Conservation (phyloP, 2,797 vertebrate species). For the Smutsia temminckii region DNA sequence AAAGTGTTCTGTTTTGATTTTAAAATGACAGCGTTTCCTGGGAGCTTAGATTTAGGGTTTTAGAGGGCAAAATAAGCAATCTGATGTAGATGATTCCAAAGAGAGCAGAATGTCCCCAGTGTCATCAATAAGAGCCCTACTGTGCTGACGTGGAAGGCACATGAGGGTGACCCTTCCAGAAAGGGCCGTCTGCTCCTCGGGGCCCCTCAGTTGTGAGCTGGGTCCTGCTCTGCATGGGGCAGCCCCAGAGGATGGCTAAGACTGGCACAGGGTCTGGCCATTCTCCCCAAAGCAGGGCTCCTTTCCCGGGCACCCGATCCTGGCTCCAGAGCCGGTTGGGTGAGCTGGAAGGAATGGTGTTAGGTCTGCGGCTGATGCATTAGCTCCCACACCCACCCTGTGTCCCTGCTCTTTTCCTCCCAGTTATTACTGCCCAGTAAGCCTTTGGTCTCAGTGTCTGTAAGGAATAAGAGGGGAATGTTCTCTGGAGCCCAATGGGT, state of each 20-base stretch:
- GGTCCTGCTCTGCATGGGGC: background rate
- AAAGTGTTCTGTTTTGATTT: background rate
- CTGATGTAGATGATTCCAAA: background rate
- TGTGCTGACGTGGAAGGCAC: background rate
- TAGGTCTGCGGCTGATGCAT: too few relatives aligned
- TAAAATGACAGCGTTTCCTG: background rate
- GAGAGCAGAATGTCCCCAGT: background rate
- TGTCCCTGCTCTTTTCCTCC: background rate
- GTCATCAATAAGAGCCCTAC: background rate
- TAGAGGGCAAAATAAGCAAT: background rate
- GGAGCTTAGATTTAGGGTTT: background rate
- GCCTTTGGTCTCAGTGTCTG: background rate
- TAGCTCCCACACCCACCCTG: background rate
- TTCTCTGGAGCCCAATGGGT: background rate
- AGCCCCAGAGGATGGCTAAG: background rate
- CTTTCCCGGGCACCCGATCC: fast-evolving
- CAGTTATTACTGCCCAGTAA: fast-evolving
- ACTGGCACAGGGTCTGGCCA: background rate
- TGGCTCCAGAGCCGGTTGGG: background rate
- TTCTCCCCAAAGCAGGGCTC: background rate
- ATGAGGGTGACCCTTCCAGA: background rate
- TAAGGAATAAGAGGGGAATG: too few relatives aligned
- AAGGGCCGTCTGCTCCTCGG: background rate
- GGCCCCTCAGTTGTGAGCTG: background rate
- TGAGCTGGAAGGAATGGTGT: fast-evolving